Evolutionary conservation across 2,113 vertebrate species (phyloP).

Genomic region (Brienomyrus brachyistius): DNA sequence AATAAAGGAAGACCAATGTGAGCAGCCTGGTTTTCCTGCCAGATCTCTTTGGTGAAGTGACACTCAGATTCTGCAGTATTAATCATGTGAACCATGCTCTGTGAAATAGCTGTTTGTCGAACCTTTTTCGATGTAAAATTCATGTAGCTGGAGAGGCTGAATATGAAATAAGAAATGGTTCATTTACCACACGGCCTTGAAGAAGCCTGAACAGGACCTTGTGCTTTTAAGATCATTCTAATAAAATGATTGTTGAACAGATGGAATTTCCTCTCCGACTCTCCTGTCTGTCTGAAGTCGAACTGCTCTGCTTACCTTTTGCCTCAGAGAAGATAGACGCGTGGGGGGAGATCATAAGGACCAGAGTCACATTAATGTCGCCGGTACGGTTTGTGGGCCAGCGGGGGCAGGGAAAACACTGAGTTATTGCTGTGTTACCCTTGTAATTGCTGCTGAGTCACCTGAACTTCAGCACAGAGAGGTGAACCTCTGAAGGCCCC

Average conservation of each 20-base stretch:
- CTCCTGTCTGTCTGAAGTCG: neutral
- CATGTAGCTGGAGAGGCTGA: neutral
- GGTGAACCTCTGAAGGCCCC: slow-evolving; percentile 47
- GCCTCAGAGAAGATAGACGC: neutral
- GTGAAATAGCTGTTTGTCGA: slow-evolving; percentile 8
- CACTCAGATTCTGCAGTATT: neutral
- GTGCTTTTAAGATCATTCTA: neutral
- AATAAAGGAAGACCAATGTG: neutral
- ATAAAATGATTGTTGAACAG: neutral
- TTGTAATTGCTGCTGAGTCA: neutral
- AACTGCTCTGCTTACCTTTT: neutral
- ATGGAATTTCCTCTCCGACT: neutral
- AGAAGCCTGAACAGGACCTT: neutral
- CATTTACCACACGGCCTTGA: neutral
- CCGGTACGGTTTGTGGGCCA: neutral
- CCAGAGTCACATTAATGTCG: neutral
- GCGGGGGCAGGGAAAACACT: neutral
- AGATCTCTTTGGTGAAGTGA: slow-evolving; percentile 5
- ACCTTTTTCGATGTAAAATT: slow-evolving; percentile 22
- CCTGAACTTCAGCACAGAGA: slow-evolving; percentile 34
- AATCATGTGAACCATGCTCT: neutral
- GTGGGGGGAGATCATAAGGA: neutral
- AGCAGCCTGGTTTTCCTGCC: neutral
- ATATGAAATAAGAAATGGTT: neutral
- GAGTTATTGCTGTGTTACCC: neutral